Conservation (phyloP, 2,113 vertebrate species). For the Siphamia tubifer region DNA sequence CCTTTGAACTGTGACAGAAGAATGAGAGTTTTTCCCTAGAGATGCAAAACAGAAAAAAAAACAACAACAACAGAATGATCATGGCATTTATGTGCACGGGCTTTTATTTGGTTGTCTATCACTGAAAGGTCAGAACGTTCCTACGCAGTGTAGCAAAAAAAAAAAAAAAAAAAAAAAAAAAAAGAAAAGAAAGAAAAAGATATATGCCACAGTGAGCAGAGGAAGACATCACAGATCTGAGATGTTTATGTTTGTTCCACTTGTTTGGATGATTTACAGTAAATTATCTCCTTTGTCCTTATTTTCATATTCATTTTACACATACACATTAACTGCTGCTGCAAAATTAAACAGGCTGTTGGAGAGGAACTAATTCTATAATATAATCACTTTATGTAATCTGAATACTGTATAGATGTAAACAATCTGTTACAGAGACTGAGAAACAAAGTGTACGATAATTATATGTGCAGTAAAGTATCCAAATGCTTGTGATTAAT, state of each 20-base stretch:
- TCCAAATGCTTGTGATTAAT: too few species aligned
- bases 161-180: too few species aligned
- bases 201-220: not conserved
- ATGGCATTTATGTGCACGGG: not conserved
- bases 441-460: too few species aligned
- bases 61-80: conserved; percentile 16
- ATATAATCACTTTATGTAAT: too few species aligned
- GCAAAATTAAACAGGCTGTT: conserved; percentile 9
- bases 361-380: too few species aligned
- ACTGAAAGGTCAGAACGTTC: conserved; percentile 47
- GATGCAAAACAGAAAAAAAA: conserved; percentile 22
- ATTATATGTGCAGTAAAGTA: too few species aligned
- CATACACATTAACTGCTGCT: conserved; percentile 9
- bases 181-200: too few species aligned
- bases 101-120: conserved; percentile 10
- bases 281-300: conserved; percentile 16
- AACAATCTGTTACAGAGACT: too few species aligned
- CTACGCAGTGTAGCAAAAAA: not conserved
- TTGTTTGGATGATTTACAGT: not conserved
- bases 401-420: too few species aligned
- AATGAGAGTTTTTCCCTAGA: conserved; percentile 11
- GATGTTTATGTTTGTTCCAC: not conserved
- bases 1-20: conserved; percentile 38
- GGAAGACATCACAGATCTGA: conserved; percentile 1
- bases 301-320: not conserved